Base-by-base conservation (phyloP, 23 tunicate genomes). In the Clavelina lepadiformis region DNA sequence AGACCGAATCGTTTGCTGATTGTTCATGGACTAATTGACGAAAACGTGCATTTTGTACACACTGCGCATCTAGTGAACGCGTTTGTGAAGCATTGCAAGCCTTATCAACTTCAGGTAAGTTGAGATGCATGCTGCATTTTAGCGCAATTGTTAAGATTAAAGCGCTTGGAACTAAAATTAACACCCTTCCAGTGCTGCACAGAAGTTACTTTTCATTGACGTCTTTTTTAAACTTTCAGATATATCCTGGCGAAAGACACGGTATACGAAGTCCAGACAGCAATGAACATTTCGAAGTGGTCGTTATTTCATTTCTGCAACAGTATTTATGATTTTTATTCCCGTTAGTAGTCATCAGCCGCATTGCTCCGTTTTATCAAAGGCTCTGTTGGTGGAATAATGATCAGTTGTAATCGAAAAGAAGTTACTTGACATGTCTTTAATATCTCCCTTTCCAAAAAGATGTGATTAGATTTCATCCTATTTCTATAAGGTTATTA, bases 11-110 rank as follows among this genome's bases (percentile, higher is more conserved):
- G 99, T 19, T 60, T 94, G 53, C 82, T 94, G 21, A 35, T 94
- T 6, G 84, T 94, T 35, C 99, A 94, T 37, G 99, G 99, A 3
- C 34, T 94, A 46, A 94, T 94, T 45, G 99, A 94, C 33, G 99
- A 94, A 76, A 94, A 94, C 76, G 99, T 94, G 22, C 89, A 87
- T 66, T 86, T 86, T 44, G 67, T 69, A 35, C 94, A 94, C 71
- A 81, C 95, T 38, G 72, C 81, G 28, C 70, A 81, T 28, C 74
- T 89, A 18, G 69, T 81, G 18, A 70, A 81, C 30, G 97, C 89
- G 20, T 77, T 89, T 19, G 75, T 81, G 0, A 75, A 80, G 36
- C 25, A 68, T 50, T 81, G 91, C 70, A 89, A 82, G 46, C 97
- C 89, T 46, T 89, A 89, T 56, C 85, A 89, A 35, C 57, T 88